Conservation (phyloP, 2,797 vertebrate species). For the Sciurus vulgaris region DNA sequence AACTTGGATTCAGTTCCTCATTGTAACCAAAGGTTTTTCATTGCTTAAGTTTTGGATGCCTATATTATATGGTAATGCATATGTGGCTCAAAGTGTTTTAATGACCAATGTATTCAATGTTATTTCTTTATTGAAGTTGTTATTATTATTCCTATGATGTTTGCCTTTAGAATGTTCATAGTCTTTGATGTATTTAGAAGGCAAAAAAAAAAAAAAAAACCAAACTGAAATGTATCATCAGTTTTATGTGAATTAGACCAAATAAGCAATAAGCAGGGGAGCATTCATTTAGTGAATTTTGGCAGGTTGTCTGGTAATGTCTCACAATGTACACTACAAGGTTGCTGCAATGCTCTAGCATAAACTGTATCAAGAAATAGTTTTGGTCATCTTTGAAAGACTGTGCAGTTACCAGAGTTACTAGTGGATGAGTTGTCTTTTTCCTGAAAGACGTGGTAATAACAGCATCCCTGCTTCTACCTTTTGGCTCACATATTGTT, state of each 20-base stretch:
- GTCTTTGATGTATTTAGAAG: neutral
- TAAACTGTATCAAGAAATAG: neutral
- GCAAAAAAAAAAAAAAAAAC: neutral
- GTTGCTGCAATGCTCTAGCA: neutral
- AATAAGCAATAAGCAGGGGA: neutral
- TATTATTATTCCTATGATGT: neutral
- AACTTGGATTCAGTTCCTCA: neutral
- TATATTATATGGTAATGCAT: neutral
- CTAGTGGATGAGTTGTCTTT: neutral
- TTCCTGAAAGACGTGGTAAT: neutral
- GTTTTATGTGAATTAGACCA: neutral
- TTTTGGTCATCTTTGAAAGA: constrained; percentile 12
- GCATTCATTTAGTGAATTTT: neutral
- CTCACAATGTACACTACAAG: neutral
- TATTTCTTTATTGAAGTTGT: neutral
- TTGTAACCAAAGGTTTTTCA: neutral
- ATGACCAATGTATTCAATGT: neutral
- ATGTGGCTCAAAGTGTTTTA: neutral
- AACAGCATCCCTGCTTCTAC: neutral
- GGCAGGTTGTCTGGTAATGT: neutral
- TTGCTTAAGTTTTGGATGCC: neutral
- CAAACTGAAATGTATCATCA: neutral
- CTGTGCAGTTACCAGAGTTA: neutral
- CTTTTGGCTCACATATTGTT: neutral
- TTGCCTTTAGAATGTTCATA: constrained; percentile 2